Percentiles rank a stretch among this genome's conserved stretches.
phyloP scores from a whole-genome alignment of 2,888 invertebrate genomes.

The Andrena fulva region DNA sequence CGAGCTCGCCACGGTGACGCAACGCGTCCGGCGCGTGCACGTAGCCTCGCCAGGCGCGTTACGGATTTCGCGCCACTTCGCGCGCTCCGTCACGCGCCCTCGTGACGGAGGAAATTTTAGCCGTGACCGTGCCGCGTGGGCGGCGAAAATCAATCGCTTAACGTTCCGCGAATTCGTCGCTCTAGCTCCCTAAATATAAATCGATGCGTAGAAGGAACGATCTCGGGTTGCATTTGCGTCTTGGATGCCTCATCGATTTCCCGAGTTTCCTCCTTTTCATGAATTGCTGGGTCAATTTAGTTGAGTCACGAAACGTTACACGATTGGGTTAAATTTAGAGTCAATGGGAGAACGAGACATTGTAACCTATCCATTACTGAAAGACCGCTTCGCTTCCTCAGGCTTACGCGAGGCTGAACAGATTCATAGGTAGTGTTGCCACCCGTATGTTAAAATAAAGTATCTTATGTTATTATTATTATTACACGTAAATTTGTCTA shows the following conservation, averaged over 20 bases:
- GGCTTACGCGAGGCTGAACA: too few species aligned
- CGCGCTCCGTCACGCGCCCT: too few species aligned
- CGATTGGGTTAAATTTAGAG: too few species aligned
- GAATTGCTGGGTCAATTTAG: neutral
- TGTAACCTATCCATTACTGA: too few species aligned
- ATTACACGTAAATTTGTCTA: too few species aligned
- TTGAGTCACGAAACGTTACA: too few species aligned
- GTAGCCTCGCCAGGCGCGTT: neutral
- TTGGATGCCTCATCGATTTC: too few species aligned
- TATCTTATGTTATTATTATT: too few species aligned
- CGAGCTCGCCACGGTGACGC: neutral
- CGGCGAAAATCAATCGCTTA: constrained; percentile 12
- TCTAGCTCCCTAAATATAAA: constrained; percentile 8
- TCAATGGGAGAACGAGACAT: too few species aligned
- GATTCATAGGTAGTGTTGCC: too few species aligned
- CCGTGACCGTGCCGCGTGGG: neutral
- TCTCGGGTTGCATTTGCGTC: neutral
- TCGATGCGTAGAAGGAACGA: neutral
- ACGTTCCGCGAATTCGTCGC: constrained; percentile 17
- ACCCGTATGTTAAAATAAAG: too few species aligned
- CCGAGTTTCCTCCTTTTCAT: neutral
- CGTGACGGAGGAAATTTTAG: neutral
- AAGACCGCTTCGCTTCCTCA: too few species aligned
- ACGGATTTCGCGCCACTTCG: neutral
- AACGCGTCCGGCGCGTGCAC: neutral